Evolutionary conservation across 2,797 vertebrate genomes (phyloP), one percentile per base, ranked within the genome.

Genomic region (Columba guinea): DNA sequence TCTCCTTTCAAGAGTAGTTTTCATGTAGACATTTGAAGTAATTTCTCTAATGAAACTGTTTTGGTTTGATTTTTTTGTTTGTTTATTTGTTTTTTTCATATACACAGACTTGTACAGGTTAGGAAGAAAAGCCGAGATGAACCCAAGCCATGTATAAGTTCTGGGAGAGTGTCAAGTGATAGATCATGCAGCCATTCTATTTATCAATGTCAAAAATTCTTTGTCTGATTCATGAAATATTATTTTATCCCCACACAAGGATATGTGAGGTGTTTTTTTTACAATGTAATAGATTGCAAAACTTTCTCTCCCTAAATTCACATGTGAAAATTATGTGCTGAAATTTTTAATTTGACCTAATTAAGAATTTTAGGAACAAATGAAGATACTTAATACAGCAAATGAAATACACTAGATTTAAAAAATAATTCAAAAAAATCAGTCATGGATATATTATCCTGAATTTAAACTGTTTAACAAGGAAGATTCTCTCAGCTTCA

Each of bases 321-420:
- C 91, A 81, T 83, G 96, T 96, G 63, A 96, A 97, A 96, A 97
- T 94, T n/a, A 92, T 93, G 32, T 85, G 74, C 84, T 95, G 94
- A 96, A 96, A 95, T 96, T 95, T 97, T 96, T 62, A 94, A 95
- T 96, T 80, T 96, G 74, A 87, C 68, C 93, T 94, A 90, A 95
- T 97, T 95, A 93, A 92, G 87, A 95, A 90, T 92, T 96, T 82
- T 92, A 84, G 52, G 85, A 92, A 93, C 49, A 96, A 97, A 96
- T 76, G 37, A 23, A 87, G 89, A 84, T 79, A 81, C 53, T 94
- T 92, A 93, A 94, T 84, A 80, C 77, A 76, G 59, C 63, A 83
- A 94, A 96, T 85, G 32, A 95, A 96, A 95, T 91, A 62, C 27
- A 41, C 59, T 75, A 27, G 52, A 28, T 60, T 51, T 60, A 53